Base-by-base conservation (phyloP, 92 coral and sea anemone species). In the Nematostella vectensis region DNA sequence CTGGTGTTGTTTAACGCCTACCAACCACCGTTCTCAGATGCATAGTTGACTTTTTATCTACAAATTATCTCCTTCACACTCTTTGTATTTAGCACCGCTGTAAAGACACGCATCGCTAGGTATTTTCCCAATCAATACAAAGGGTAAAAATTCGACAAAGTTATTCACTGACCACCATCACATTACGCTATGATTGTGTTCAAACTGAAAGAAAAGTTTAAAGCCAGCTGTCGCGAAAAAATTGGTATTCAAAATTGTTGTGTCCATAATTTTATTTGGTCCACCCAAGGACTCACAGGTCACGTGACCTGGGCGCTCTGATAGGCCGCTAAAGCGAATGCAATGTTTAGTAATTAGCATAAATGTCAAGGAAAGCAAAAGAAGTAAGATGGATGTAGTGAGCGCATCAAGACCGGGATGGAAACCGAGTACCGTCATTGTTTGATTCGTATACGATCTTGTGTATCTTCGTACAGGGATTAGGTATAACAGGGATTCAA, bases 361-460 rank as follows among this genome's bases (percentile, higher is more conserved):
- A 80, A 68, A 82, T 85, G 95, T 80, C 95, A 85, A 80, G 95
- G 70, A 80, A 80, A 77, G 82, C 80, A 78, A 68, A 78, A 76
- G 72, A 70, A 57, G 59, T 76, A 63, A 49, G 76, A 73, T 82
- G 73, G 80, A 72, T 76, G 51, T 77, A 74, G 73, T 69, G 74
- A 82, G 78, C 77, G 71, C 62, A 47, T 68, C 63, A 33, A 58
- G 72, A 65, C 52, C 78, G 68, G 93, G 93, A 65, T 73, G 75
- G 82, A 58, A 68, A 74, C 78, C n/a, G n/a, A 15, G 40, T 15
- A 6, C 15, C 15, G 40, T 33, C 6, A 33, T 15, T 33, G 40
- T 15, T 6, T 33, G 40, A 33, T 33, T 33, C 40, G 40, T 6
- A 6, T 6, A 15, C 8, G 40, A 6, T 15, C 40, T 33, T 6